These are phyloP conservation scores for Acrobasis suavella DNA, from an alignment of 2,888 invertebrate genomes.

Conservation along the genomic window DNA sequence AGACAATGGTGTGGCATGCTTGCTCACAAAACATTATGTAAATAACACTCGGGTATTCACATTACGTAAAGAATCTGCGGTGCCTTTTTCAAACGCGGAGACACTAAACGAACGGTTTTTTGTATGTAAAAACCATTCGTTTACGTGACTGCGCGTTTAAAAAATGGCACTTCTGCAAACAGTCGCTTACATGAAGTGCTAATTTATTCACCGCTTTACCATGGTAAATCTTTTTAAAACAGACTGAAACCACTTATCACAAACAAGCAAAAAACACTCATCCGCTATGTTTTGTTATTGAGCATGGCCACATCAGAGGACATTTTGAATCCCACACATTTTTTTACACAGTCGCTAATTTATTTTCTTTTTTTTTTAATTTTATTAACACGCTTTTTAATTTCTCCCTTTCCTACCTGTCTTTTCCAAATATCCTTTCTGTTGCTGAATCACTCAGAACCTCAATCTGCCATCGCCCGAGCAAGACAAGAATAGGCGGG, in stretches of 20 bases:
- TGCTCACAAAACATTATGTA: constrained; percentile 60
- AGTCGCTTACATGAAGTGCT: constrained; percentile 35
- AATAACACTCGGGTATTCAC: constrained; percentile 37
- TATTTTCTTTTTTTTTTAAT: constrained; percentile 71
- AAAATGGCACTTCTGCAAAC: no score
- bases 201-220: constrained; percentile 46
- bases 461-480: constrained; percentile 74
- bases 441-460: constrained; percentile 72
- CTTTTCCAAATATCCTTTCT: constrained; percentile 66
- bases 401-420: constrained; percentile 69
- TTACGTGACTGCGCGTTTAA: no score
- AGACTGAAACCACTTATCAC: constrained; percentile 22
- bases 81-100: no score
- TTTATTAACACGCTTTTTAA: constrained; percentile 84
- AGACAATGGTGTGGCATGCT: constrained; percentile 63
- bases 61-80: constrained; percentile 21
- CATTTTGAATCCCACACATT: constrained; percentile 15
- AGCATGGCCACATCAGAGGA: constrained; percentile 53
- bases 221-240: constrained; percentile 24
- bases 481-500: constrained; percentile 49
- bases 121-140: no score
- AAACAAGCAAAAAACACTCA: constrained; percentile 23
- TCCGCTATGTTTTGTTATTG: constrained; percentile 51
- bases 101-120: no score
- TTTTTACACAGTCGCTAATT: constrained; percentile 55